Evolutionary conservation across 2,797 vertebrate species (phyloP).

Genomic region (Alca torda): DNA sequence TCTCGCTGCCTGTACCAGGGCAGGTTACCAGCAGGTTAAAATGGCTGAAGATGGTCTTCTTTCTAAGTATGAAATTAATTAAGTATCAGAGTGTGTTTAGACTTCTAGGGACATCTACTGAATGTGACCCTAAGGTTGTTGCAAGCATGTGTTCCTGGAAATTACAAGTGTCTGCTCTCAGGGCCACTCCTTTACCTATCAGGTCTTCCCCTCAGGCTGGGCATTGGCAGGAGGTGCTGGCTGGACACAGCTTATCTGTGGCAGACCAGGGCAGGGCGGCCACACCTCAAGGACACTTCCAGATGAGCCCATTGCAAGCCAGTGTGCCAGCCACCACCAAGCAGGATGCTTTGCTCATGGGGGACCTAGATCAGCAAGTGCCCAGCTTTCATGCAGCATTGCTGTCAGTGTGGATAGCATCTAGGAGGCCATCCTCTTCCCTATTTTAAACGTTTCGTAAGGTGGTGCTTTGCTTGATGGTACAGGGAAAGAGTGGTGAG

Average conservation of each 20-base stretch:
- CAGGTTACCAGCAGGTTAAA: background rate
- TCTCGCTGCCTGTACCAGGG: background rate
- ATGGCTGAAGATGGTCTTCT: background rate
- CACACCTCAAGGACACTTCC: background rate
- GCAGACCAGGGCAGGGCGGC: background rate
- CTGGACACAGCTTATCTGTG: background rate
- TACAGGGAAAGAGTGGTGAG: background rate
- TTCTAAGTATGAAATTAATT: background rate
- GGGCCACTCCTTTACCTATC: background rate
- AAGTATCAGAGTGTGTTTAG: background rate
- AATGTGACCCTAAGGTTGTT: background rate
- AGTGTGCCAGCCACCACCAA: fast-evolving
- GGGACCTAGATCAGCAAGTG: background rate
- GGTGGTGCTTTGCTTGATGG: background rate
- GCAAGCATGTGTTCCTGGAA: background rate
- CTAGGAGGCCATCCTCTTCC: background rate
- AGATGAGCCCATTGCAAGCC: background rate
- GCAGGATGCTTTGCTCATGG: background rate
- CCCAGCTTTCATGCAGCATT: background rate
- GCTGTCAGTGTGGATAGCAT: background rate
- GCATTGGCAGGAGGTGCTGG: background rate
- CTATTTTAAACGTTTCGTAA: background rate
- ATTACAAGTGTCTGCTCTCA: background rate
- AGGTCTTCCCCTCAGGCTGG: background rate
- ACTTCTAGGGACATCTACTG: background rate